Conservation (phyloP, 2,888 invertebrate species). For the Eustalomyia histrio region DNA sequence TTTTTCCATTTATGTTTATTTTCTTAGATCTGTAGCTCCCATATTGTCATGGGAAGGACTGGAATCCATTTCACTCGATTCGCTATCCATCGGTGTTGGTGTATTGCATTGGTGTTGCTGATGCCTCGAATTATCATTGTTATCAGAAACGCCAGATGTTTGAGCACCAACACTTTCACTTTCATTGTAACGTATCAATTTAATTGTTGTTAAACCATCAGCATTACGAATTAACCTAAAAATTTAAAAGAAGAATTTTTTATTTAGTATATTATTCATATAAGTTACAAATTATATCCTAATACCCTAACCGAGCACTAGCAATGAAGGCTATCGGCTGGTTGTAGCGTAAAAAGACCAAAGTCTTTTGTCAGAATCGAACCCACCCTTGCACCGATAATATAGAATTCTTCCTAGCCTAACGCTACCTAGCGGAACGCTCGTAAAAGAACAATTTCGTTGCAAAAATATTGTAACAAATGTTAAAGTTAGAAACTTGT, state of each 20-base stretch:
- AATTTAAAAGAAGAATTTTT: slow-evolving; percentile 5
- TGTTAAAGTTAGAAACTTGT: no score
- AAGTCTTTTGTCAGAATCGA: no score
- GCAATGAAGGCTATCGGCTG: no score
- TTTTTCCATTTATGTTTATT: slow-evolving; percentile 33
- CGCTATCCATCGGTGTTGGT: slow-evolving; percentile 62
- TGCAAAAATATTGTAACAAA: no score
- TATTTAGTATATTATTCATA: no score
- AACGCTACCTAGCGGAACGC: no score
- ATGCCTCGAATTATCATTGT: slow-evolving; percentile 55
- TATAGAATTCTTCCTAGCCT: no score
- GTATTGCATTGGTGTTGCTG: slow-evolving; percentile 46
- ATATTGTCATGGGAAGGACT: slow-evolving; percentile 55
- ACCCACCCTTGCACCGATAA: no score
- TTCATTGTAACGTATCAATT: slow-evolving; percentile 78
- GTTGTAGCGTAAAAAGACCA: no score
- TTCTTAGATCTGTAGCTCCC: slow-evolving; percentile 60
- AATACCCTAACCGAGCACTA: no score
- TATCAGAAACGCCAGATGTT: slow-evolving; percentile 50
- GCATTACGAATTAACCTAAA: slow-evolving; percentile 79
- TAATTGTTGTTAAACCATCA: slow-evolving; percentile 79
- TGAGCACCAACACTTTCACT: slow-evolving; percentile 45
- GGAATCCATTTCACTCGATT: slow-evolving; percentile 60
- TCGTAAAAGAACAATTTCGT: no score
- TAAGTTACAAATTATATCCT: no score